Percentiles rank a stretch among this genome's conserved stretches.
phyloP scores from a whole-genome alignment of 2,113 vertebrate genomes.

The Peromyscus californicus region DNA sequence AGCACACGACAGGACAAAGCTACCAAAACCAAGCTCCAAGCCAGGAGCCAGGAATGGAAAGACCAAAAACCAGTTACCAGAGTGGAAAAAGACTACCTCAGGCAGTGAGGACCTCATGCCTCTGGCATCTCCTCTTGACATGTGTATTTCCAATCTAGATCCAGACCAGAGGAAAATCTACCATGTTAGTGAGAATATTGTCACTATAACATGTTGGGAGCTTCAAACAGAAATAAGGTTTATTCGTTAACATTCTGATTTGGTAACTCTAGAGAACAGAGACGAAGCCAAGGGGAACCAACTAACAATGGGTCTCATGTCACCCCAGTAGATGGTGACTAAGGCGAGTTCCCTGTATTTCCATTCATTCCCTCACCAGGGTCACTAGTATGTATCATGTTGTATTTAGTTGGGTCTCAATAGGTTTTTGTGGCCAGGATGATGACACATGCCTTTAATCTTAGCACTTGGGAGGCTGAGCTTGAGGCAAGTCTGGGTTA shows the following conservation, averaged over 20 bases:
- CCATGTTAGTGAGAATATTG: background rate
- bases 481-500: background rate
- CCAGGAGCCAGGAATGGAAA: background rate
- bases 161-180: background rate
- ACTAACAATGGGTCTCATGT: background rate
- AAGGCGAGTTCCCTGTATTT: background rate
- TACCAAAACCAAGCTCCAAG: background rate
- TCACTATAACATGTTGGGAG: background rate
- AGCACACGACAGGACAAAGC: background rate
- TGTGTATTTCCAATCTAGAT: background rate
- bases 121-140: background rate
- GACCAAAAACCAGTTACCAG: background rate
- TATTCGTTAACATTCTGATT: slow-evolving; percentile 14
- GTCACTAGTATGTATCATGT: background rate
- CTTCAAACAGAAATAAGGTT: background rate
- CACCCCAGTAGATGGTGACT: background rate
- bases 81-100: background rate
- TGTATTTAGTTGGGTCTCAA: background rate
- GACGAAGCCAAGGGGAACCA: background rate
- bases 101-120: background rate
- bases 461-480: background rate
- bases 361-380: background rate
- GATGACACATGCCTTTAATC: background rate
- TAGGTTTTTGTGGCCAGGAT: background rate
- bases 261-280: background rate